Conservation (phyloP, 2,797 vertebrate species). For the Alectoris magna region DNA sequence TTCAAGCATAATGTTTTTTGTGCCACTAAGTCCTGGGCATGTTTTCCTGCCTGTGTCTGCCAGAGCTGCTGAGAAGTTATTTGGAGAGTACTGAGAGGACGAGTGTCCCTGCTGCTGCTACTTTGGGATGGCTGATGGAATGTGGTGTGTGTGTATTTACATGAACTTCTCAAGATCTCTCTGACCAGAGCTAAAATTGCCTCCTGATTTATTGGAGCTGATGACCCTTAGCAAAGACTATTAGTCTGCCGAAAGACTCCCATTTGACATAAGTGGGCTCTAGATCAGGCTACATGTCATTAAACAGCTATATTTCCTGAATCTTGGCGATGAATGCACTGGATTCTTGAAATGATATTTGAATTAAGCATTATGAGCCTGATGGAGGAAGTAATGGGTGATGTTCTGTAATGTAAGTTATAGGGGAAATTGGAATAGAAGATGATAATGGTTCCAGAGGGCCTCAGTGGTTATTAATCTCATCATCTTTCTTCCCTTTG, state of each 20-base stretch:
- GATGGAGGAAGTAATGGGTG: neutral
- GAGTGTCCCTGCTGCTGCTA: neutral
- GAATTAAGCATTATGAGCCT: conserved; percentile 7
- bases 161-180: neutral
- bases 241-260: neutral
- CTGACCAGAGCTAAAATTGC: neutral
- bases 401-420: neutral
- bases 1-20: neutral
- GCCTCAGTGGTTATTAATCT: neutral
- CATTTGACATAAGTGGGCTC: neutral
- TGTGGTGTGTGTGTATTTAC: neutral
- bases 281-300: conserved; percentile 12
- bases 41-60: neutral
- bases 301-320: conserved; percentile 11
- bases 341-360: conserved; percentile 7
- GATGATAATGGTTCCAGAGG: neutral
- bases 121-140: neutral
- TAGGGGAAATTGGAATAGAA: neutral
- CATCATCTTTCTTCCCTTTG: neutral
- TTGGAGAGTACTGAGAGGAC: neutral
- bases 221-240: neutral
- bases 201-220: neutral
- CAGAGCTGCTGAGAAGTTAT: neutral
- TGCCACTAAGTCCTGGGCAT: neutral
- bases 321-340: neutral